phyloP scores from a whole-genome alignment of 2,113 vertebrate genomes.

The Martes martes region DNA sequence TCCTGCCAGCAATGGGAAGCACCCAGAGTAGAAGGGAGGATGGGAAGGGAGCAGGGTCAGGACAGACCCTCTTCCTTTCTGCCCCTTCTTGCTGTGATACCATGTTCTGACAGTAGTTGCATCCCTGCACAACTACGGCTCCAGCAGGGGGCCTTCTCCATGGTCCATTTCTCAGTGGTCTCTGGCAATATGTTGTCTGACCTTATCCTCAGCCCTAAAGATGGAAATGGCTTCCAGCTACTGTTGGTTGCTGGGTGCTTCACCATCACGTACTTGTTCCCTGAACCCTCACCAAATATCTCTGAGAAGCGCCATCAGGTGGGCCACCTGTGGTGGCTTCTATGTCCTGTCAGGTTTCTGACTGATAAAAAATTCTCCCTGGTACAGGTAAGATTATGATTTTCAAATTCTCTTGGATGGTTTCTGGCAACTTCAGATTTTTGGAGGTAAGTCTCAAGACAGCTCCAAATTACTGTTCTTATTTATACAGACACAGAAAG shows the following conservation, averaged over 20 bases:
- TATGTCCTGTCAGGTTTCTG: slow-evolving; percentile 9
- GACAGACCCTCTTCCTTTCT: background rate
- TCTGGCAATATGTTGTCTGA: background rate
- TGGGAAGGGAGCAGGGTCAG: background rate
- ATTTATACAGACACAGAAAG: slow-evolving; percentile 2
- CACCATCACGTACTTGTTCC: background rate
- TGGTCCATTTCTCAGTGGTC: background rate
- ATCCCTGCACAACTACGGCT: background rate
- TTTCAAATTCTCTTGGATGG: slow-evolving; percentile 33
- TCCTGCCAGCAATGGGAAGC: background rate
- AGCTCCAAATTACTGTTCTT: slow-evolving; percentile 15
- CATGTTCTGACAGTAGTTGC: background rate
- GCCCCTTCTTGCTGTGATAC: background rate
- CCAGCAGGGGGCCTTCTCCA: background rate
- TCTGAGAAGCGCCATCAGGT: background rate
- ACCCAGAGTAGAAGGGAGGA: background rate
- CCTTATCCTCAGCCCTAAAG: background rate
- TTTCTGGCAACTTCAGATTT: slow-evolving; percentile 39
- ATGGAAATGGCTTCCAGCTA: background rate
- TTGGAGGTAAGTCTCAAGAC: slow-evolving; percentile 44
- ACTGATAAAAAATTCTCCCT: background rate
- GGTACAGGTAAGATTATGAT: slow-evolving; percentile 4
- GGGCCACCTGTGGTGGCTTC: background rate
- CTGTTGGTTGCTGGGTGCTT: background rate
- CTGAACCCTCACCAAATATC: background rate